Conservation (phyloP, 2,113 vertebrate species). For the Sinocyclocheilus maitianheensis region DNA sequence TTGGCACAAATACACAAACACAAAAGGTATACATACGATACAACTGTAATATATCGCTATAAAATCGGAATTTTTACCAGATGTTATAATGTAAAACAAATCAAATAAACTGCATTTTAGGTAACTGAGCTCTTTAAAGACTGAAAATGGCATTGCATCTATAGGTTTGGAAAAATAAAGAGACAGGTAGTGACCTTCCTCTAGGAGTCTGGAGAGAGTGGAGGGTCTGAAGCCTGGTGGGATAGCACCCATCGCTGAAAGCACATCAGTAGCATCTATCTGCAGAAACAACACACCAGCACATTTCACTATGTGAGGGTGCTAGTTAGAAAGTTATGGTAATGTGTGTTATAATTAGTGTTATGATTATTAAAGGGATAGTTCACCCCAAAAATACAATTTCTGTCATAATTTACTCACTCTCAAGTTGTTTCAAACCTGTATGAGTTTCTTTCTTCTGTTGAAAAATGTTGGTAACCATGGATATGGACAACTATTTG, state of each 20-base stretch:
- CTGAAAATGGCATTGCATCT: not conserved
- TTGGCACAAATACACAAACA: slow-evolving; percentile 7
- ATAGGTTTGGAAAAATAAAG: not conserved
- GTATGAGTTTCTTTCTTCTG: not conserved
- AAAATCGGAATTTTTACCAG: not conserved
- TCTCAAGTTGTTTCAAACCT: not conserved
- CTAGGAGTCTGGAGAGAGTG: slow-evolving; percentile 83
- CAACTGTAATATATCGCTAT: not conserved
- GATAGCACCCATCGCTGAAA: slow-evolving; percentile 84
- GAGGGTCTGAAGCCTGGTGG: slow-evolving; percentile 90
- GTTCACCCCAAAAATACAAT: not conserved
- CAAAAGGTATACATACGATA: not conserved
- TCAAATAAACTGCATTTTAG: not conserved
- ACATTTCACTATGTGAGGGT: not conserved
- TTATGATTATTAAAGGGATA: not conserved
- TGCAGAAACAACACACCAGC: slow-evolving; percentile 61
- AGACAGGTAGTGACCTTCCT: slow-evolving; percentile 78
- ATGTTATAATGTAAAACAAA: not conserved
- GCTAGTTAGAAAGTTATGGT: not conserved
- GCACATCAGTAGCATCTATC: slow-evolving; percentile 83
- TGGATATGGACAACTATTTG: not conserved
- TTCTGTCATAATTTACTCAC: not conserved
- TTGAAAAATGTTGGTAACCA: not conserved
- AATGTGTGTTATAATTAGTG: not conserved
- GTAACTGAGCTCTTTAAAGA: not conserved